phyloP scores from a whole-genome alignment of 2,113 vertebrate species.

The Daubentonia madagascariensis region DNA sequence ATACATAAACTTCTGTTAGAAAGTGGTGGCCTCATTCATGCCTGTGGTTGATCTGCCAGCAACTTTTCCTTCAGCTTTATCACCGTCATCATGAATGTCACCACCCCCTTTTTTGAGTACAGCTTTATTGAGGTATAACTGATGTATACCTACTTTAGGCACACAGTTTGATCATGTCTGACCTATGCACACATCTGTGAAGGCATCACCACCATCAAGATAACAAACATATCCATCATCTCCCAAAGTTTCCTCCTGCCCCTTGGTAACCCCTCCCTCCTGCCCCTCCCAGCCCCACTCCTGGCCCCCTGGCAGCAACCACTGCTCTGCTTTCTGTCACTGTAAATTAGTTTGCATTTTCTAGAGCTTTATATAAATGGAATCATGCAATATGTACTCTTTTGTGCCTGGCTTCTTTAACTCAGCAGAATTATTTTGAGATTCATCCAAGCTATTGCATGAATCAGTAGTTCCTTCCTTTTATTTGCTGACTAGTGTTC shows the following conservation, averaged over 20 bases:
- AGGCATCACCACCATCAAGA: background rate
- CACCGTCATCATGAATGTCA: background rate
- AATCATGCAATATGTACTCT: background rate
- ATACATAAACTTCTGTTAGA: background rate
- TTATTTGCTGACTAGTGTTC: constrained; percentile 29
- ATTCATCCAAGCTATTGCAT: background rate
- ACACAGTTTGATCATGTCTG: background rate
- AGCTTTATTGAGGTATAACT: background rate
- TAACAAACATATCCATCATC: background rate
- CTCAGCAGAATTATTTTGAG: background rate
- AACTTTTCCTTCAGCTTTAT: background rate
- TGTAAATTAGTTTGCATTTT: constrained; percentile 5
- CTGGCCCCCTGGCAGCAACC: background rate
- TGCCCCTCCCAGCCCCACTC: background rate
- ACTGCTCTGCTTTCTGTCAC: background rate
- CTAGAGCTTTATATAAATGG: background rate
- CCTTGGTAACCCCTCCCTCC: background rate
- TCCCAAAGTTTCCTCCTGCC: background rate
- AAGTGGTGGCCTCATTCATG: background rate
- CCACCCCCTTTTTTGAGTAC: background rate
- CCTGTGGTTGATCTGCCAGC: background rate
- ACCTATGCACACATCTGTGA: background rate
- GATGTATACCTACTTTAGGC: background rate
- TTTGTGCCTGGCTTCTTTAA: background rate
- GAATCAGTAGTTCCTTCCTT: background rate